Evolutionary conservation across 2,113 vertebrate genomes (phyloP), one percentile per base, ranked within the genome.

Genomic region (Nycticebus coucang): DNA sequence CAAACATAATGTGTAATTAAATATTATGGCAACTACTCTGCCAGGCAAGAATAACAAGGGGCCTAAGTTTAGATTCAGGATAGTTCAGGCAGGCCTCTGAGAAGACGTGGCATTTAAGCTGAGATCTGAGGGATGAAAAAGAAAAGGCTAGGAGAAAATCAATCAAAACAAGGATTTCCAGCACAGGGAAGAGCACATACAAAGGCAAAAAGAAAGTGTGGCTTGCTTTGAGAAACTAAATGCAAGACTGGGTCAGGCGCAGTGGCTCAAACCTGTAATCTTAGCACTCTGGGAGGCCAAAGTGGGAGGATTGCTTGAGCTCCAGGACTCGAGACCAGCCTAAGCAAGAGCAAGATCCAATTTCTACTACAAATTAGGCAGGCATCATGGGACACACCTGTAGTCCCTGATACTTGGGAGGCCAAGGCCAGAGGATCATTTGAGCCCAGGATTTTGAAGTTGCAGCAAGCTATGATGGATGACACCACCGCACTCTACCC

Each of bases 21-120:
- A 91, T 89, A 89, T 95, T 94, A 95, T 55, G 75, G 35, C 69
- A 95, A 94, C 75, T 93, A 55, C 95, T 97, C 68, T 97, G 96
- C 97, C 95, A 96, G 83, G 83, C 17, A 22, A 84, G 91, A 95
- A 83, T 37, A 93, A 91, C 79, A 89, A 88, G 95, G 50, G 79
- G 50, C 91, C 91, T 78, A 14, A 14, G 68, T 87, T 75, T 89
- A 93, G 86, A 81, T 35, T 90, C 75, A 50, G 21, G 41, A 82
- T 1, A 35, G 79, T 86, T n/a, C 19, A 55, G 57, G 5, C 64
- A 50, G 72, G 57, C 21, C 64, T 95, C 59, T 30, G 72, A 41
- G 28, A 94, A 91, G 89, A 86, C 37, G 1, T 69, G 79, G 75
- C 15, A 45, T 24, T 75, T 57, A 66, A 60, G 24, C 33, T 89